Percentiles rank a stretch among this genome's conserved stretches.
Conservation (phyloP, 2,113 vertebrate genomes). For the Felis catus region F.catus_Fca126_mat1.0 CM031419.1:138472001-138472500, state of each 20-base stretch:
- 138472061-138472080: not conserved
- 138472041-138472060: not conserved
- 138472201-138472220: not conserved
- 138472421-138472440: not conserved
- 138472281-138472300: not conserved
- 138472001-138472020: conserved; percentile 21
- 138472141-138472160: not conserved
- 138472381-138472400: not conserved
- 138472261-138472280: not conserved
- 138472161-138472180: not conserved
- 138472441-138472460: not conserved
- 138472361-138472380: not conserved
- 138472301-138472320: conserved; percentile 12
- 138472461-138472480: not conserved
- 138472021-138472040: not conserved
- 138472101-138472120: not conserved
- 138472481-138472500: not conserved
- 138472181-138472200: not conserved
- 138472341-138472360: not conserved
- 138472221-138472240: not conserved
- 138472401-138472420: not conserved
- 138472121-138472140: not conserved
- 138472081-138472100: conserved; percentile 15
- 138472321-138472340: not conserved
- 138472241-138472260: not conserved